phyloP scores from a whole-genome alignment of 2,797 vertebrate species.

The Chloroceryle amazona region DNA sequence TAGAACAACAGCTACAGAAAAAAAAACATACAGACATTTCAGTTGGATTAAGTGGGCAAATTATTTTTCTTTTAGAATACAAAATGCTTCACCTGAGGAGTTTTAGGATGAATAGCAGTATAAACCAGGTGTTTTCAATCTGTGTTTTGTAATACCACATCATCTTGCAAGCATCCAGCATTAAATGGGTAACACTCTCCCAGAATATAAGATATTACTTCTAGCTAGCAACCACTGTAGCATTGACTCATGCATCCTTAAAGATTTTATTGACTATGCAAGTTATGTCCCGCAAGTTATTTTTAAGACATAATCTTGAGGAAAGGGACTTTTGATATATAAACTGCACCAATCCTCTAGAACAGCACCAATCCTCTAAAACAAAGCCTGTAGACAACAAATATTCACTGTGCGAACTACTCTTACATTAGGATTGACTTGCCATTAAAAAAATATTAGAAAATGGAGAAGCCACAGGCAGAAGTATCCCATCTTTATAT shows the following conservation, averaged over 20 bases:
- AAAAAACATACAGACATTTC: not conserved
- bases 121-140: not conserved
- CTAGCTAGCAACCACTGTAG: constrained; percentile 31
- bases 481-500: not conserved
- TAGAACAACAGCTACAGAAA: not conserved
- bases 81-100: not conserved
- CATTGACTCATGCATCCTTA: constrained; percentile 17
- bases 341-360: not conserved
- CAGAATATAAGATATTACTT: not conserved
- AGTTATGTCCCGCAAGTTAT: constrained; percentile 20
- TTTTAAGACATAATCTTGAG: constrained; percentile 49
- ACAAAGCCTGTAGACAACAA: constrained; percentile 10
- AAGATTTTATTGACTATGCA: constrained; percentile 17
- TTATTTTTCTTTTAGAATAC: not conserved
- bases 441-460: not conserved
- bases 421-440: constrained; percentile 2
- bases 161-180: not conserved
- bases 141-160: not conserved
- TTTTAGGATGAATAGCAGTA: not conserved
- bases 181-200: not conserved
- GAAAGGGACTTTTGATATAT: not conserved
- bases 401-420: constrained; percentile 37
- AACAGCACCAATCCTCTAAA: not conserved
- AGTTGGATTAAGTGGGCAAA: not conserved
- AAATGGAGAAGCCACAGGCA: not conserved